Evolutionary conservation across 1,140 invertebrate species (phyloP).

Genomic region (Argopecten irradians): DNA sequence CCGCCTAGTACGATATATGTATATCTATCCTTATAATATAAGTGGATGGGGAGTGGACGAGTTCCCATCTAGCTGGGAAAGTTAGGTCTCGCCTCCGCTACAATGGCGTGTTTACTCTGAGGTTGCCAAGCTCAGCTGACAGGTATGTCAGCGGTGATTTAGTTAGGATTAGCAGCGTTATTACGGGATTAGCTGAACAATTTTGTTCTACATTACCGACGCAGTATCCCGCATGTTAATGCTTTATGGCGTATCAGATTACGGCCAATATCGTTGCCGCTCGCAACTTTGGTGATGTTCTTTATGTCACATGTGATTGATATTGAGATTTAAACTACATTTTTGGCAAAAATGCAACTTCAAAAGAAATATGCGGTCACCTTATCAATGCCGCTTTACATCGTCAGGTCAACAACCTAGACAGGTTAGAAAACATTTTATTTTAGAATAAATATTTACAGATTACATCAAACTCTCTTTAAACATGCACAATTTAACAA

Average conservation of each 20-base stretch:
- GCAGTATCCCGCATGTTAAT: neutral
- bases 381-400: neutral
- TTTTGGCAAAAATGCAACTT: conserved; percentile 11
- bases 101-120: neutral
- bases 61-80: neutral
- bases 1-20: too few relatives aligned
- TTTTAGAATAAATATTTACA: neutral
- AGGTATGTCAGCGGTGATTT: neutral
- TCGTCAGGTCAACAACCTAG: neutral
- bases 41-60: too few relatives aligned
- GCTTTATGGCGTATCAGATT: neutral
- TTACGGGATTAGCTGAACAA: neutral
- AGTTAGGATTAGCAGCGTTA: neutral
- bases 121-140: neutral
- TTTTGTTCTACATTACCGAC: neutral
- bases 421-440: neutral
- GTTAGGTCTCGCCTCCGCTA: neutral
- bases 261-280: neutral
- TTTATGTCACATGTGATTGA: neutral
- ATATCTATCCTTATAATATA: too few relatives aligned
- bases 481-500: neutral
- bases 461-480: neutral
- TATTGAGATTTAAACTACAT: neutral
- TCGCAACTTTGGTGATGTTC: neutral
- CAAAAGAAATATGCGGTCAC: neutral